Percentiles rank a stretch among this genome's conserved stretches.
Conservation (phyloP, 2,888 invertebrate genomes). For the Heteromurus nitidus region DNA sequence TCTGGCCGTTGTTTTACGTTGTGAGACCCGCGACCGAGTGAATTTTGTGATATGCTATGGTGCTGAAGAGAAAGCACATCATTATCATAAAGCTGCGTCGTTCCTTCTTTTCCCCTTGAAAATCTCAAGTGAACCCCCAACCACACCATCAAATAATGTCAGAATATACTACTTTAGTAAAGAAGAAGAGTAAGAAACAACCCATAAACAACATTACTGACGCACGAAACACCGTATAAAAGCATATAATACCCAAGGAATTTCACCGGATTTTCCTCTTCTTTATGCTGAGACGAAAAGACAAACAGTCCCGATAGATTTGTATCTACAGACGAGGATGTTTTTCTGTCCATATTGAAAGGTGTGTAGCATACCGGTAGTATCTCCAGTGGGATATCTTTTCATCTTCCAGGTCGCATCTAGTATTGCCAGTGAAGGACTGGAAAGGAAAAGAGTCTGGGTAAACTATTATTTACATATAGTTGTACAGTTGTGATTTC, state of each 20-base stretch:
- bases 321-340: not conserved
- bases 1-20: no score
- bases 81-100: constrained; percentile 18
- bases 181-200: constrained; percentile 40
- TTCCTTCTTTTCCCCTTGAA: not conserved
- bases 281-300: not conserved
- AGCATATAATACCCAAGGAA: not conserved
- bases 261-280: not conserved
- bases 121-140: constrained; percentile 7
- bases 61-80: constrained; percentile 26
- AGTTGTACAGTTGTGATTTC: constrained; percentile 44
- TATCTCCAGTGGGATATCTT: no score
- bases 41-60: not conserved
- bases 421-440: no score
- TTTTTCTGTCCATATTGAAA: constrained; percentile 3
- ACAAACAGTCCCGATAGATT: constrained; percentile 10
- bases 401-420: no score
- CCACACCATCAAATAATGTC: constrained; percentile 43
- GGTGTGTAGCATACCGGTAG: no score
- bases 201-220: constrained; percentile 49
- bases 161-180: constrained; percentile 38
- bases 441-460: no score
- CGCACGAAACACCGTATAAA: not conserved
- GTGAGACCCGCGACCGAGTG: no score
- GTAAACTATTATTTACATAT: constrained; percentile 3